phyloP scores from a whole-genome alignment of 2,888 invertebrate genomes.

The Eudasyphora cyanicolor region DNA sequence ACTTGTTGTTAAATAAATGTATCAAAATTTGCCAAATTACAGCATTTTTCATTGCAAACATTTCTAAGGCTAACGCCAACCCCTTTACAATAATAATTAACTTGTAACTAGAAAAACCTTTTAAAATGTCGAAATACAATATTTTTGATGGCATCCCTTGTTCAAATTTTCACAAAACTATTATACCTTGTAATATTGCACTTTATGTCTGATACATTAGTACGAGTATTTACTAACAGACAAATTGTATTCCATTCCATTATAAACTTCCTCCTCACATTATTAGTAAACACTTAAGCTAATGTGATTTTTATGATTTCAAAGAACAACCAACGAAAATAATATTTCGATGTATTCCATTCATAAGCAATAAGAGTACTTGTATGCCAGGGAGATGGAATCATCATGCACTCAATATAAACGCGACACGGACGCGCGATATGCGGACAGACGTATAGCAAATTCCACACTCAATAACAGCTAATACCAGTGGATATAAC shows the following conservation, averaged over 20 bases:
- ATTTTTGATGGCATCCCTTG: no score
- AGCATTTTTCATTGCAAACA: no score
- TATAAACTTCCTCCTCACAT: background rate
- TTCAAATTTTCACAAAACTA: no score
- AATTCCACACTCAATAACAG: slow-evolving; percentile 1
- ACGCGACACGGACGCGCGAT: background rate
- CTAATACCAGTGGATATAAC: background rate
- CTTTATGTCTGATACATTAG: no score
- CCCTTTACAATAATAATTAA: no score
- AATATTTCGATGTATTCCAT: background rate
- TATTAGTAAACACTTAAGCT: slow-evolving; percentile 19
- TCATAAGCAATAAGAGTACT: background rate
- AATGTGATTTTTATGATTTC: background rate
- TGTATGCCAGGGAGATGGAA: background rate
- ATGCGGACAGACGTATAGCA: background rate
- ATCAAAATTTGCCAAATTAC: no score
- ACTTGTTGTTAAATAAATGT: no score
- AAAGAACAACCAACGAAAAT: background rate
- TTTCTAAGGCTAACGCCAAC: no score
- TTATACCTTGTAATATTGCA: no score
- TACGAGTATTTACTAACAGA: no score
- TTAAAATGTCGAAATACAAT: no score
- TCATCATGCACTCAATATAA: background rate
- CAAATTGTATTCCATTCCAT: background rate
- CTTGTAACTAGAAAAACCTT: no score